These are phyloP conservation scores for Tinamus guttatus DNA, from an alignment of 2,113 vertebrate species.

Conservation along the genomic window DNA sequence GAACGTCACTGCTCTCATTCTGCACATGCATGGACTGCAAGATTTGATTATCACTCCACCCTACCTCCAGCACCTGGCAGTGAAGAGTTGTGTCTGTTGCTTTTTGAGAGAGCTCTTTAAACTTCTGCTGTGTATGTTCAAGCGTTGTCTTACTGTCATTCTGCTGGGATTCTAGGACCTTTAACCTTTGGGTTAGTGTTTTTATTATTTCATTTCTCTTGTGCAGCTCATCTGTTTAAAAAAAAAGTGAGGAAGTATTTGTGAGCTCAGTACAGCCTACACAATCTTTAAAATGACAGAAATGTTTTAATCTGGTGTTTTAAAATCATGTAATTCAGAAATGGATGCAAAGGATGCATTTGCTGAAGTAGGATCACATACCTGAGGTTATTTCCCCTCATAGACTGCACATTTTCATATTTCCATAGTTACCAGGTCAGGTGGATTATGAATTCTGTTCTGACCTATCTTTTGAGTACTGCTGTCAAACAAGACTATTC, in stretches of 20 bases:
- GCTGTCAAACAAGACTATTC: neutral
- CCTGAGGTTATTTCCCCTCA: neutral
- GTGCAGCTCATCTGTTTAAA: constrained; percentile 74
- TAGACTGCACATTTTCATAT: neutral
- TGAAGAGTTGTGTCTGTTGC: constrained; percentile 57
- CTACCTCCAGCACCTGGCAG: constrained; percentile 79
- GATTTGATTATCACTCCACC: neutral
- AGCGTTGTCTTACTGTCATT: constrained; percentile 48
- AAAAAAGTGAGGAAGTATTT: neutral
- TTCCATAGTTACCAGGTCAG: neutral
- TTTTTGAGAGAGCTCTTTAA: constrained; percentile 74
- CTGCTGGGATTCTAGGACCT: constrained; percentile 71
- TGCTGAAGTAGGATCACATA: neutral
- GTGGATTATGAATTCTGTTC: neutral
- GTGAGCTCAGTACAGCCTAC: neutral
- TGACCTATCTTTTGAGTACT: neutral
- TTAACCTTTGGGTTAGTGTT: constrained; percentile 72
- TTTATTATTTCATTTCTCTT: constrained; percentile 78
- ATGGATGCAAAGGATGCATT: neutral
- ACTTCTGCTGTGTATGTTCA: constrained; percentile 72
- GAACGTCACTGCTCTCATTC: neutral
- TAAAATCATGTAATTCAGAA: rapidly evolving
- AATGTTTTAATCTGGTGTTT: neutral
- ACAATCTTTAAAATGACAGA: neutral
- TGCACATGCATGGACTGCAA: neutral